A percentile compares a stretch with the other conserved stretches of the same genome.
These are phyloP conservation scores for Drosophila santomea DNA, from an alignment of 1,140 invertebrate species.

Conservation along the genomic window DNA sequence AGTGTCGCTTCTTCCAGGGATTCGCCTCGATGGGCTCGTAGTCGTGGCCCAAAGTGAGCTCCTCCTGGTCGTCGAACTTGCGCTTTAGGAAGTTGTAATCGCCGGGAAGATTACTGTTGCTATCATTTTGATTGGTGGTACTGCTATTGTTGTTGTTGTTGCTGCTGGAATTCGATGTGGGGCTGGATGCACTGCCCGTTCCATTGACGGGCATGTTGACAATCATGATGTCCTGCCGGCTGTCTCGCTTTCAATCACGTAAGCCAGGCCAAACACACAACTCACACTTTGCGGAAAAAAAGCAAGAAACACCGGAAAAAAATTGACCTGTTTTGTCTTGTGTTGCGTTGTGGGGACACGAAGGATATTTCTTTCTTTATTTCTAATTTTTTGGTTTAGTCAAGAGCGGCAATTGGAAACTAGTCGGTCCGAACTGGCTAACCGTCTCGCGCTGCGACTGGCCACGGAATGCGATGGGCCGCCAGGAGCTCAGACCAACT, in stretches of 20 bases:
- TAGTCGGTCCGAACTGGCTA: constrained; percentile 46
- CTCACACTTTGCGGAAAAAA: constrained; percentile 6
- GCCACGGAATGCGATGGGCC: constrained; percentile 62
- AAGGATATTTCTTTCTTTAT: background rate
- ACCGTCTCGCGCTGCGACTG: constrained; percentile 71
- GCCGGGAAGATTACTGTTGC: constrained; percentile 10
- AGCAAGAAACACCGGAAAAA: constrained; percentile 37
- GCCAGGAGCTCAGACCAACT: constrained; percentile 8
- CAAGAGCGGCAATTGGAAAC: background rate
- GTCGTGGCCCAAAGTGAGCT: constrained; percentile 31
- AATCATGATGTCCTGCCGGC: constrained; percentile 50
- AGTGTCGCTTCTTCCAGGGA: constrained; percentile 74
- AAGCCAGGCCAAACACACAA: constrained; percentile 19
- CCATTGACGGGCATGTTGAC: constrained; percentile 73
- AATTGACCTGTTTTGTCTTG: constrained; percentile 4
- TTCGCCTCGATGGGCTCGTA: constrained; percentile 48
- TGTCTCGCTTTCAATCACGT: constrained; percentile 17
- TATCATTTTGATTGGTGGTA: constrained; percentile 33
- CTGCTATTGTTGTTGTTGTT: constrained; percentile 28
- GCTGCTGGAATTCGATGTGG: constrained; percentile 4
- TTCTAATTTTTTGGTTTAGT: background rate
- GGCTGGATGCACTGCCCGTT: constrained; percentile 33
- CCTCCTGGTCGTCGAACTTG: constrained; percentile 53
- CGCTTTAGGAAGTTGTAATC: constrained; percentile 69
- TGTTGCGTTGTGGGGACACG: background rate